A percentile compares a stretch with the other conserved stretches of the same genome.
phyloP scores from a whole-genome alignment of 2,113 vertebrate genomes.

The Mohoua ochrocephala region DNA sequence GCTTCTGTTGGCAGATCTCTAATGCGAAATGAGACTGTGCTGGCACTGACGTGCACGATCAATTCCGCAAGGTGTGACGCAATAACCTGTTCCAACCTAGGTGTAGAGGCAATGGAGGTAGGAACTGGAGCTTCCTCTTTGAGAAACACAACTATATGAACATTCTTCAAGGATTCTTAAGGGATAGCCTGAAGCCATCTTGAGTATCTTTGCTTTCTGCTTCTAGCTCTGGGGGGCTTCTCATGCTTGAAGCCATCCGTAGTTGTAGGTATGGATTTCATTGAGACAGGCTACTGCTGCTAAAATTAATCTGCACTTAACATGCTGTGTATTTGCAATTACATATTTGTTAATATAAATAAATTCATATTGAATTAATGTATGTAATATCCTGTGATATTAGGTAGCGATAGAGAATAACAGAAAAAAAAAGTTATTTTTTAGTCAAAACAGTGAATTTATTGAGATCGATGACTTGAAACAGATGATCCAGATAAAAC shows the following conservation, averaged over 20 bases:
- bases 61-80: neutral
- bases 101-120: neutral
- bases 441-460: neutral
- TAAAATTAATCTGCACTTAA: slow-evolving; percentile 5
- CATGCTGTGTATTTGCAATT: neutral
- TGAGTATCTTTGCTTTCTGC: neutral
- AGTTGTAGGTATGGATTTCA: neutral
- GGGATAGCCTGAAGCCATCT: neutral
- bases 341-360: neutral
- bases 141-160: neutral
- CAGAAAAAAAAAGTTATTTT: neutral
- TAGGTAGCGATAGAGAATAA: neutral
- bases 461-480: neutral
- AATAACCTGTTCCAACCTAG: neutral
- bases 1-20: neutral
- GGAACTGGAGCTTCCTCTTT: neutral
- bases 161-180: neutral
- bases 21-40: neutral
- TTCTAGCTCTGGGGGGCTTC: neutral
- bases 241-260: neutral
- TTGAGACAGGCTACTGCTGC: neutral
- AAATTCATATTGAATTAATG: neutral
- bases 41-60: neutral
- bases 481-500: neutral
- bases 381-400: neutral